These are phyloP conservation scores for Chrysolina oricalcia DNA, from an alignment of 2,888 invertebrate species.

Conservation along the genomic window DNA sequence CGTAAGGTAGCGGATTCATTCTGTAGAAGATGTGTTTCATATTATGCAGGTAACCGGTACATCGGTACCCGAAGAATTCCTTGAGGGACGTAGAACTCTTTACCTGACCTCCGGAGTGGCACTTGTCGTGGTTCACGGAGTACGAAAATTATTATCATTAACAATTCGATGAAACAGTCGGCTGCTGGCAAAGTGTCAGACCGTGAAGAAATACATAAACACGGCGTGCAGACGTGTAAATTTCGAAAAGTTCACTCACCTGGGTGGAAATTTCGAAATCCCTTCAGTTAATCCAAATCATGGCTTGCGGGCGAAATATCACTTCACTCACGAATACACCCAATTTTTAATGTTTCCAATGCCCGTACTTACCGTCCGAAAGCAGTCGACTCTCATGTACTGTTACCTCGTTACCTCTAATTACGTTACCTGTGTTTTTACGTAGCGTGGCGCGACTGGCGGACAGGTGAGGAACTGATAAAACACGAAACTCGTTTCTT, in stretches of 20 bases:
- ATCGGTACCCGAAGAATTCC: conserved; percentile 44
- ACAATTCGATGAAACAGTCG: background rate
- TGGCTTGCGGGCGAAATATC: conserved; percentile 21
- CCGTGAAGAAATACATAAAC: conserved; percentile 42
- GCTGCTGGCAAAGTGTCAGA: conserved; percentile 39
- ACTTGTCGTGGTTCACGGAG: conserved; percentile 2
- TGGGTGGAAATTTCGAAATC: conserved; percentile 10
- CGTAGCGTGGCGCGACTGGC: conserved; percentile 52
- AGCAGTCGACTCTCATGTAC: conserved; percentile 25
- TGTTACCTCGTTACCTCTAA: conserved; percentile 61
- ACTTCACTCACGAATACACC: conserved; percentile 54
- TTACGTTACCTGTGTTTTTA: conserved; percentile 56
- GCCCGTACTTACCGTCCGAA: conserved; percentile 35
- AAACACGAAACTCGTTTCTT: background rate
- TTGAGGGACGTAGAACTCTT: conserved; percentile 49
- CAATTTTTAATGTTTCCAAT: conserved; percentile 45
- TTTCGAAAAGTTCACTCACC: conserved; percentile 34
- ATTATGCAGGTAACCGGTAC: conserved; percentile 38
- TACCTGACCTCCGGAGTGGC: conserved; percentile 41
- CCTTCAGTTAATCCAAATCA: conserved; percentile 46
- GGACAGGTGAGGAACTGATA: conserved; percentile 53
- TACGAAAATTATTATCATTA: conserved; percentile 23
- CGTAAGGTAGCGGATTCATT: conserved; percentile 47
- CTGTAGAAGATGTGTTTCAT: conserved; percentile 31
- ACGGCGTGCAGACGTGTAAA: conserved; percentile 52